Evolutionary conservation across 2,113 vertebrate species (phyloP), one percentile per base, ranked within the genome.

Genomic region (Pitta sordida): DNA sequence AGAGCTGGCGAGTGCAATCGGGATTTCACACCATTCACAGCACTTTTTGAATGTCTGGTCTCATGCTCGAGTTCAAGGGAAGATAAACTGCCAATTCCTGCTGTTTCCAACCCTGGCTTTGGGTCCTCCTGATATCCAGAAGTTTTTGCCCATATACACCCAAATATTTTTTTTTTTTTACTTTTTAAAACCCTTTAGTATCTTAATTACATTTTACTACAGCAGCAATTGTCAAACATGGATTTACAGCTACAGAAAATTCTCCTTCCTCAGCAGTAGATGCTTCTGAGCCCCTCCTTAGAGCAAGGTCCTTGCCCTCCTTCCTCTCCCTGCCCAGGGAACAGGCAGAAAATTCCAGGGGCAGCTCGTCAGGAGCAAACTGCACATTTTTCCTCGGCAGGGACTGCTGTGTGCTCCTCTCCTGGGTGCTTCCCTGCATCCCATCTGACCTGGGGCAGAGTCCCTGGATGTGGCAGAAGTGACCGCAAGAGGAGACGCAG

Each of bases 381-480:
- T 1, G 21, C 27, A 21, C 5, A 0, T 34, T 60, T 58, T 22
- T 7, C 6, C 1, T 3, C 2, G 32, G 44, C 23, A 26, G 16
- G 3, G 21, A 19, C 52, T 48, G 75, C 55, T 8, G 30, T 6
- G 2, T 14, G 0, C 24, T 24, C 30, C 43, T 32, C 29, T 51
- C 34, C 21, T 4, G 48, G 63, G 34, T 2, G 27, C 75, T 23
- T 37, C 52, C 69, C 79, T 29, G 32, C 23, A 0, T 9, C 34
- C 80, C 32, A 7, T 6, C 18, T 15, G 44, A 49, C 46, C 59
- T 1, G 11, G 3, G 4, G 44, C 2, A 1, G 22, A 11, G 65
- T 3, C 49, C 51, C 1, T 13, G 70, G 2, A 13, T 0, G 10
- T 3, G 29, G 44, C 63, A 73, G 67, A 13, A 21, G 49, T 0